phyloP scores from a whole-genome alignment of 2,797 vertebrate species.

The Adrianichthys oophorus region DNA sequence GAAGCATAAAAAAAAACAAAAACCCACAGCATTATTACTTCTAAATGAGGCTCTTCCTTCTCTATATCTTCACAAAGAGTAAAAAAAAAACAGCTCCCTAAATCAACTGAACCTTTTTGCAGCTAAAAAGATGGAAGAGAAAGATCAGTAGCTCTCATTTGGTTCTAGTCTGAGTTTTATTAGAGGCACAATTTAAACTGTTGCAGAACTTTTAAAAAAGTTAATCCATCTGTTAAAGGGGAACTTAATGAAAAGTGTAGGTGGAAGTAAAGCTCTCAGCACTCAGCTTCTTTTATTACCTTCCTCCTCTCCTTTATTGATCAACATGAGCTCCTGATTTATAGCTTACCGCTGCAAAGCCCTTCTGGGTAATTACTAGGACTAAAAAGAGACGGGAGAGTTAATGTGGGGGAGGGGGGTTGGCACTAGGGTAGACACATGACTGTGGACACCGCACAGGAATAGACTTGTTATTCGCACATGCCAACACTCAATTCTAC shows the following conservation, averaged over 20 bases:
- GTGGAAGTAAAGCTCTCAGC: conserved; percentile 54
- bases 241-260: conserved; percentile 24
- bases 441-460: conserved; percentile 23
- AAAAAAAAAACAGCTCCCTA: no score
- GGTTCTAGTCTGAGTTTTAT: conserved; percentile 26
- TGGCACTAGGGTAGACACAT: conserved; percentile 21
- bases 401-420: conserved; percentile 61
- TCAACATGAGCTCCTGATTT: conserved; percentile 78
- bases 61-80: no score
- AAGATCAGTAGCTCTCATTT: conserved; percentile 8
- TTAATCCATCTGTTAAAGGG: conserved; percentile 42
- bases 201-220: conserved; percentile 17
- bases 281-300: conserved; percentile 65
- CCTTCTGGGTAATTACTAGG: conserved; percentile 80
- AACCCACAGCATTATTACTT: no score
- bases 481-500: conserved; percentile 17
- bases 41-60: no score
- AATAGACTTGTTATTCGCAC: conserved; percentile 41
- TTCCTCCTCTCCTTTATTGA: conserved; percentile 75
- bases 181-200: conserved; percentile 18
- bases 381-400: conserved; percentile 65
- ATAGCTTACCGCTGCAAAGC: conserved; percentile 74
- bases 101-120: conserved; percentile 6
- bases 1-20: no score
- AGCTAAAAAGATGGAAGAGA: conserved; percentile 7